A percentile compares a stretch with the other conserved stretches of the same genome.
Evolutionary conservation across 2,113 vertebrate genomes (phyloP).

Genomic region (Caretta caretta): DNA sequence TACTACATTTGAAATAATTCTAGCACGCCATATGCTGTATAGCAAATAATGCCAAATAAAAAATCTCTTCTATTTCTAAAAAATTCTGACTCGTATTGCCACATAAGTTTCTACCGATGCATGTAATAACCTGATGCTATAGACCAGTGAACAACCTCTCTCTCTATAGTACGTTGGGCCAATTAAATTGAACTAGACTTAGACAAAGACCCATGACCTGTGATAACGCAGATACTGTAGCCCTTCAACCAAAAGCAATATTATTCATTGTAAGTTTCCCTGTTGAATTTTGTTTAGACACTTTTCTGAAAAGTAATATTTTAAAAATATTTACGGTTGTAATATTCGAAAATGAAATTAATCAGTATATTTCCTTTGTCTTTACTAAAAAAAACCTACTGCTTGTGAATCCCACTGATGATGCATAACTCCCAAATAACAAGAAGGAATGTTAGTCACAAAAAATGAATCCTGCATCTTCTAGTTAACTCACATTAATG

Average conservation of each 20-base stretch:
- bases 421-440: neutral
- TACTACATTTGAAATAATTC: neutral
- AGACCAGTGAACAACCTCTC: neutral
- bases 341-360: neutral
- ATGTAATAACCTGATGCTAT: neutral
- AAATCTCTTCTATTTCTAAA: neutral
- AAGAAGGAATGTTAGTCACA: neutral
- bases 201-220: rapidly evolving
- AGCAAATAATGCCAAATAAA: neutral
- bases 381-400: neutral
- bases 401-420: neutral
- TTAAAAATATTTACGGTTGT: rapidly evolving
- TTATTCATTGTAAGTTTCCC: neutral
- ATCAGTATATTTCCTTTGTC: too few species aligned
- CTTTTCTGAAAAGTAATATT: neutral
- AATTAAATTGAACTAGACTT: neutral
- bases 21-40: neutral
- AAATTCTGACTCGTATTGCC: neutral
- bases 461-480: neutral
- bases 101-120: neutral
- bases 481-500: neutral
- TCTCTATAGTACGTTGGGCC: rapidly evolving
- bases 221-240: neutral
- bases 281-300: neutral
- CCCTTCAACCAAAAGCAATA: neutral